Conservation (phyloP, 2,888 invertebrate species). For the Cyaniris semiargus region DNA sequence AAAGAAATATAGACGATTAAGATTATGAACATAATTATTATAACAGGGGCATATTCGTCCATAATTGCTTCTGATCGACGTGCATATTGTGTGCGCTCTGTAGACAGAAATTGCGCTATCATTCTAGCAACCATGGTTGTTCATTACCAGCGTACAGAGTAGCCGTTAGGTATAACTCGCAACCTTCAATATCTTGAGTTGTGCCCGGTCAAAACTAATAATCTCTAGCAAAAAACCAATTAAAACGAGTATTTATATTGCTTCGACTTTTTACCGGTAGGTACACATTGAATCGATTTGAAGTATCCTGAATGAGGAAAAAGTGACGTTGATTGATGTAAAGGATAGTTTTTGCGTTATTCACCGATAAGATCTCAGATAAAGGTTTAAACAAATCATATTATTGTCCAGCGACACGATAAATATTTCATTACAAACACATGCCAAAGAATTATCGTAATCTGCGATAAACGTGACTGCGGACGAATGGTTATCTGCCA, state of each 20-base stretch:
- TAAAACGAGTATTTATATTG: background rate
- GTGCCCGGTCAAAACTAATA: background rate
- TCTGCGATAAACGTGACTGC: conserved; percentile 50
- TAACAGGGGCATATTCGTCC: no score
- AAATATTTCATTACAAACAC: conserved; percentile 42
- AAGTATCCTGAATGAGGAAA: background rate
- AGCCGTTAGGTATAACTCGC: background rate
- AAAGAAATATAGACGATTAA: no score
- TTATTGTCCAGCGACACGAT: conserved; percentile 31
- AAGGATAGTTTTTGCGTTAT: conserved; percentile 4
- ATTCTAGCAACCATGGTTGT: no score
- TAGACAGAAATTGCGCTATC: no score
- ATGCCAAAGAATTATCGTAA: conserved; percentile 50
- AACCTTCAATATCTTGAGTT: background rate
- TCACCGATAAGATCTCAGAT: conserved; percentile 19
- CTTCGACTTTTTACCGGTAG: background rate
- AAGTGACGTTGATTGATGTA: conserved; percentile 17
- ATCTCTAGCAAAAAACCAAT: background rate
- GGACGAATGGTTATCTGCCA: conserved; percentile 46
- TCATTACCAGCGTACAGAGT: no score
- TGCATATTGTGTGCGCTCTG: no score
- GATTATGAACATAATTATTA: no score
- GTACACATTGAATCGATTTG: background rate
- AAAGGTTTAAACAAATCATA: conserved; percentile 29
- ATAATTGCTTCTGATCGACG: no score